Base-by-base conservation (phyloP, 2,113 vertebrate genomes). In the Alethe diademata region DNA sequence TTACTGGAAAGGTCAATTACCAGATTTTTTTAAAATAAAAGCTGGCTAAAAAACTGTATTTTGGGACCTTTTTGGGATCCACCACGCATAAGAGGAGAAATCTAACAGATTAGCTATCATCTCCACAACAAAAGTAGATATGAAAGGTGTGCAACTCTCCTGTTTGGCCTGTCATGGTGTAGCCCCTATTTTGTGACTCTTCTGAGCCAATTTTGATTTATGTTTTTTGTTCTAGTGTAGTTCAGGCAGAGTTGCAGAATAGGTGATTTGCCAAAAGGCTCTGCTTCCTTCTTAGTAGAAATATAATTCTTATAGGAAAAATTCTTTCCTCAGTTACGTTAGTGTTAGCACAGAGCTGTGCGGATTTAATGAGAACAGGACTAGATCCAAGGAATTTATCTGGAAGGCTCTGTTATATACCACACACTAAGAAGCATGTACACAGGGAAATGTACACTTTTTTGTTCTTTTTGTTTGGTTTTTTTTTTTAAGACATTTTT, bases 381-480 rank as follows among this genome's bases (percentile, higher is more conserved):
- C 47, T 83, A 79, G 47, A 80, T 95, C 87, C 93, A 96, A 94
- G 78, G 85, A 95, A 95, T 94, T 88, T 90, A 76, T 93, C 85
- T 92, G 85, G 91, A 94, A 95, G 54, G 70, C 42, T 78, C 19
- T 84, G 60, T 69, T 67, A 76, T 76, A 88, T 88, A 66, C 92
- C 93, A 90, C 90, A 95, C 92, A 92, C 74, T 66, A 78, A 87
- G 96, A 56, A 86, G 36, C 5, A 3, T 60, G 31, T 56, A 75
- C 79, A 90, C 42, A 88, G 64, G 64, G 75, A 92, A 88, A 93
- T 20, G 36, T 29, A 76, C 11, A 23, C 16, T 42, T 38, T 24
- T 61, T 36, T 36, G 19, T 33, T 79, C 53, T 9, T 2, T 60
- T 38, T 42, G 5, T 23, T 42, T 35, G 45, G 13, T 14, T 28